These are phyloP conservation scores for Pachycephala philippinensis DNA, from an alignment of 2,113 vertebrate genomes.

Conservation along the genomic window DNA sequence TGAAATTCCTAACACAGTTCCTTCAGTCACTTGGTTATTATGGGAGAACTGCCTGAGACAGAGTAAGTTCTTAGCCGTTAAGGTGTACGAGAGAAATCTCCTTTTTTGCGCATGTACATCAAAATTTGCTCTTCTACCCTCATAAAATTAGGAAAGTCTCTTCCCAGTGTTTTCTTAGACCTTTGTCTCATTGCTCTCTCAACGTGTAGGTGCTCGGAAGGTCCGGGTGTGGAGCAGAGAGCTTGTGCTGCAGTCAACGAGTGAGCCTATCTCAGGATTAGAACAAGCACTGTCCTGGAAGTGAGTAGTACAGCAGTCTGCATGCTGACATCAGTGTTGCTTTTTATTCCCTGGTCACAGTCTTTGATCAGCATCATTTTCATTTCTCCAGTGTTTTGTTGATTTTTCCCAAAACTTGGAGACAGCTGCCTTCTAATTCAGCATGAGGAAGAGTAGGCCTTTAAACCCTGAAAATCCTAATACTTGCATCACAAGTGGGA, in stretches of 20 bases:
- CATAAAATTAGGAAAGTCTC: neutral
- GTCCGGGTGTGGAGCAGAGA: slow-evolving; percentile 87
- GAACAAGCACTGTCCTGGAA: slow-evolving; percentile 91
- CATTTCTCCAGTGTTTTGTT: neutral
- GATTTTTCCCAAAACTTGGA: neutral
- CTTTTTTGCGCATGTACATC: neutral
- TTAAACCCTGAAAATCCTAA: neutral
- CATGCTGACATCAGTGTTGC: neutral
- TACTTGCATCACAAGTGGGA: neutral
- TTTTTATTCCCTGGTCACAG: neutral
- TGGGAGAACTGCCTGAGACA: neutral
- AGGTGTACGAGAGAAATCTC: neutral
- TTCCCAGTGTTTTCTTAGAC: neutral
- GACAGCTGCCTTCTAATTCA: neutral
- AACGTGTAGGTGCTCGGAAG: slow-evolving; percentile 76
- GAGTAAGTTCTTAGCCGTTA: neutral
- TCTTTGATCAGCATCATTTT: neutral
- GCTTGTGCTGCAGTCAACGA: slow-evolving; percentile 91
- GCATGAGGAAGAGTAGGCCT: neutral
- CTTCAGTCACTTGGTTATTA: neutral
- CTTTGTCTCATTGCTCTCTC: neutral
- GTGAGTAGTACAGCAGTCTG: slow-evolving; percentile 71
- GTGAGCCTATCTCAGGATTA: slow-evolving; percentile 85
- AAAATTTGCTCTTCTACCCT: neutral
- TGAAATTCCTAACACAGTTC: neutral